Base-by-base conservation (phyloP, 2,797 vertebrate genomes). In the Girardinus metallicus region DNA sequence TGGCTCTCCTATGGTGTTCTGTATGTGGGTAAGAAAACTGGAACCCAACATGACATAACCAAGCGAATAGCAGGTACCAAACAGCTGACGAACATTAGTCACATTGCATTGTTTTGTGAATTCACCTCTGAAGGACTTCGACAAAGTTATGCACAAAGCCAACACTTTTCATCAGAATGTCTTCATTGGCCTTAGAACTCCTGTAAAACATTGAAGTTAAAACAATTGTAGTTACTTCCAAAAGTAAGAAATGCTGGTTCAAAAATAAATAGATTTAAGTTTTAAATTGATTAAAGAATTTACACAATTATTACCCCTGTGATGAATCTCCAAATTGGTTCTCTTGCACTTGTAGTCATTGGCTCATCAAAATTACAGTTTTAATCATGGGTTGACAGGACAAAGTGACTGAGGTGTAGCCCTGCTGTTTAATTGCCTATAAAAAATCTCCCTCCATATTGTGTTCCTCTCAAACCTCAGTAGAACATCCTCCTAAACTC, bases 361-460 rank as follows among this genome's bases (percentile, higher is more conserved):
- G 39, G 10, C 66, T 43, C 66, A 3, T 57, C 39, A 70, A 66
- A 41, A 79, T 82, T 70, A 18, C 34, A 66, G 74, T 75, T 81
- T 60, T 18, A 70, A 68, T 60, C 41, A 79, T 60, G 55, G 80
- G n/a, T 64, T 51, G 26, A 80, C 46, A 31, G 9, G 21, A 47
- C 55, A 73, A 16, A 66, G 55, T 43, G 46, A 75, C 80, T 39
- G 51, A 53, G 68, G 70, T 77, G 72, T 53, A 77, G 36, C 73
- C 76, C 78, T 82, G 41, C 29, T 70, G 53, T 83, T 81, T 87
- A 86, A 88, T 86, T 82, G 80, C n/a, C 74, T 46, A 78, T 53
- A 79, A 18, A 79, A 76, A 83, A 76, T n/a, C 81, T 62, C 23
- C 18, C 47, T 68, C 68, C 73, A 36, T 66, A 49, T 57, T 55